A percentile compares a stretch with the other conserved stretches of the same genome.
Evolutionary conservation across 2,888 invertebrate species (phyloP).

Genomic region (Drosophila kanekoi): DNA sequence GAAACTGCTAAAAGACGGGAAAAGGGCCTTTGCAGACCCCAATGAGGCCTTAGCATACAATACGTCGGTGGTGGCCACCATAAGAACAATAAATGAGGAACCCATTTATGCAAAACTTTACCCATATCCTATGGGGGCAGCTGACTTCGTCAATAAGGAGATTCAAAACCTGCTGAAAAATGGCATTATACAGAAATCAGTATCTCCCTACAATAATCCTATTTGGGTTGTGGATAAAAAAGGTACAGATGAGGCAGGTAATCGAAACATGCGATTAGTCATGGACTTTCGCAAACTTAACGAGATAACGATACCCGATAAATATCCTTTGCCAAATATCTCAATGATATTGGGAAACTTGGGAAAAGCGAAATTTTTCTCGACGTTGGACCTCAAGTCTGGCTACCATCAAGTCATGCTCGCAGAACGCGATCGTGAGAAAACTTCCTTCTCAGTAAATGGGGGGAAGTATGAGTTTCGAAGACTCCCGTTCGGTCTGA

Average conservation of each 20-base stretch:
- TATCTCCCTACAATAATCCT: background rate
- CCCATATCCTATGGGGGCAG: background rate
- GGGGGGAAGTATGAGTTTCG: background rate
- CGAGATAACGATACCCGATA: too few species aligned
- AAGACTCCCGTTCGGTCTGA: background rate
- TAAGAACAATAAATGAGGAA: background rate
- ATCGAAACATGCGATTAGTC: too few species aligned
- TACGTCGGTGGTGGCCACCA: background rate
- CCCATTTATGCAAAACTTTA: too few species aligned
- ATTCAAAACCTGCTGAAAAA: too few species aligned
- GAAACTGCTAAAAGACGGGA: background rate
- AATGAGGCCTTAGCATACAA: background rate
- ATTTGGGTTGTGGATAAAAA: background rate
- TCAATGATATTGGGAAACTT: too few species aligned
- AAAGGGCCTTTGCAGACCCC: too few species aligned
- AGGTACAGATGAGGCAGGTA: too few species aligned
- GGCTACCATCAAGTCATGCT: background rate
- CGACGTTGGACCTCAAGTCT: background rate
- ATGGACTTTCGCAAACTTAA: too few species aligned
- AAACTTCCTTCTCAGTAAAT: constrained; percentile 1
- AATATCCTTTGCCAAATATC: too few species aligned
- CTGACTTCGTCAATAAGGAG: background rate
- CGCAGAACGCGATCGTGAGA: constrained; percentile 1
- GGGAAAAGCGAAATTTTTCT: background rate
- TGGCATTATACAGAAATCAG: too few species aligned